Conservation (phyloP, 1,140 invertebrate species). For the Berghia stephanieae region DNA sequence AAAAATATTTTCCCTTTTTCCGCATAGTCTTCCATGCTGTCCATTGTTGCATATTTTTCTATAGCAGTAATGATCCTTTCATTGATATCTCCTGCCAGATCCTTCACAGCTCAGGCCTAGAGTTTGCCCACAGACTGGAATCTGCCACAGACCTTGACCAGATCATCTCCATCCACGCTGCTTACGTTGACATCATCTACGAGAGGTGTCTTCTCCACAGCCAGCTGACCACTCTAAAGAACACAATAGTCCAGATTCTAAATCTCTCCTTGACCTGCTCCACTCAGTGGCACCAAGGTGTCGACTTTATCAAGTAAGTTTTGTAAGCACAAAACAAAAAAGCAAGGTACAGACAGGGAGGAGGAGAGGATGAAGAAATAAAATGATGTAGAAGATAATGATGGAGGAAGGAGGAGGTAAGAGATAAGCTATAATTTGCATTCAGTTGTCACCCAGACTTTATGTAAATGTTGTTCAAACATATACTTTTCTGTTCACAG, state of each 20-base stretch:
- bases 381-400: too few species aligned
- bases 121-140: constrained; percentile 67
- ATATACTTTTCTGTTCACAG: constrained; percentile 40
- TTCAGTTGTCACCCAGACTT: background rate
- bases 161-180: constrained; percentile 53
- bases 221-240: constrained; percentile 52
- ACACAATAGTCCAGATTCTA: constrained; percentile 54
- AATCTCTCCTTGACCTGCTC: constrained; percentile 55
- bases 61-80: too few species aligned
- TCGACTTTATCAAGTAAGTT: constrained; percentile 55
- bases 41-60: too few species aligned
- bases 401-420: too few species aligned
- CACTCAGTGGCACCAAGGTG: constrained; percentile 52
- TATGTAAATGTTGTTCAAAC: background rate
- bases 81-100: constrained; percentile 61
- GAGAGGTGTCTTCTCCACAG: constrained; percentile 59
- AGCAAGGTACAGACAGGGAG: too few species aligned
- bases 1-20: background rate
- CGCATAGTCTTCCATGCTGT: background rate
- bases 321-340: too few species aligned
- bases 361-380: too few species aligned
- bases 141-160: constrained; percentile 69
- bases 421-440: background rate
- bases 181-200: constrained; percentile 55
- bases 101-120: constrained; percentile 69